Evolutionary conservation across 2,888 invertebrate species (phyloP), one percentile per base, ranked within the genome.

Genomic region (Oasisia sp.): DNA sequence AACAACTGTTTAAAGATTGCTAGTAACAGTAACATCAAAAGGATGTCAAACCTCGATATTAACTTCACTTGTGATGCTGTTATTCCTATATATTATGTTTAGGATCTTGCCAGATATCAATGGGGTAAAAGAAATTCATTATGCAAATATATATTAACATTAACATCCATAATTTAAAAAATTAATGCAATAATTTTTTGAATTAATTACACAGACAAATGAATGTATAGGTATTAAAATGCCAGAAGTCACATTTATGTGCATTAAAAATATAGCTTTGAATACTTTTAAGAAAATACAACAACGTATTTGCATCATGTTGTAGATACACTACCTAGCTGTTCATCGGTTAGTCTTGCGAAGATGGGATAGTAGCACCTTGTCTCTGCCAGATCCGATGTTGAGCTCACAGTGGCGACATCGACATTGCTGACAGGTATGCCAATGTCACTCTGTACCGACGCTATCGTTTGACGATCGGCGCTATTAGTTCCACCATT

Each of bases 341-440:
- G 74, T 74, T 74, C 74, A 27, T 74, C 74, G 7, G 74, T 74
- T 74, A 74, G 74, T 74, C n/a, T 74, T 19, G 74, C 74, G 7
- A 74, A 74, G 74, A 74, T 74, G 74, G 74, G 74, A 27, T 74
- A 74, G 74, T 74, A 74, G 74, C 27, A 74, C n/a, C 74, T 74
- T 7, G 74, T 74, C 27, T 74, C 74, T 74, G 74, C 74, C 74
- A 74, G 74, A 74, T 74, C 74, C n/a, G 74, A 74, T 19, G 74
- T 74, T 27, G 74, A 74, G 74, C 74, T 74, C 19, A 74, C 74
- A 19, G 74, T 74, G 14, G 74, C n/a, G 74, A 27, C 74, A 27
- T 74, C 74, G n/a, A 74, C 74, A 7, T n/a, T 74, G 27, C 74
- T n/a, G 74, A 74, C 74, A 19, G 74, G 7, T 27, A 74, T 74